Evolutionary conservation across 2,113 vertebrate species (phyloP).

Genomic region (Hydropotes inermis): DNA sequence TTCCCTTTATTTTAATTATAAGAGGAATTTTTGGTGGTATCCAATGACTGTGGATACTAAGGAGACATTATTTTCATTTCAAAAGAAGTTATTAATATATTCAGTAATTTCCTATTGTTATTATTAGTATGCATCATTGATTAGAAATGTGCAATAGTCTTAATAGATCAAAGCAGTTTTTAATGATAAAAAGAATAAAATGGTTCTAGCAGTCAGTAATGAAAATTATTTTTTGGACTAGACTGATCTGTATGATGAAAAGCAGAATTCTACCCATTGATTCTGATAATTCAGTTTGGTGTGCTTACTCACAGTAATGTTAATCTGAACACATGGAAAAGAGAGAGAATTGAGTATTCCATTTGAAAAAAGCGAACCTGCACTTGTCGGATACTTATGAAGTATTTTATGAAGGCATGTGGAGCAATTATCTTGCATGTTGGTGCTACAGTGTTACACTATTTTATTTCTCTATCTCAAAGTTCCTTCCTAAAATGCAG

Average conservation of each 20-base stretch:
- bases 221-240: neutral
- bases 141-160: neutral
- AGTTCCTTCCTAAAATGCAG: constrained; percentile 71
- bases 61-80: neutral
- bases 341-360: neutral
- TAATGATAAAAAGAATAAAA: constrained; percentile 14
- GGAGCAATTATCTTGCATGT: neutral
- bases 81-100: neutral
- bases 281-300: neutral
- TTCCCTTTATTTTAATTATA: constrained; percentile 21
- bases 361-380: neutral
- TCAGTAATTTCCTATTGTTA: neutral
- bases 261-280: neutral
- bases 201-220: neutral
- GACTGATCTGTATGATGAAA: constrained; percentile 1
- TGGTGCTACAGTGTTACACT: constrained; percentile 37
- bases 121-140: neutral
- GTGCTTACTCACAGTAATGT: neutral
- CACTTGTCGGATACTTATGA: neutral
- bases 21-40: neutral
- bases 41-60: neutral
- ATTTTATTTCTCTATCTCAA: constrained; percentile 54
- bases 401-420: neutral
- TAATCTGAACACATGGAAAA: neutral
- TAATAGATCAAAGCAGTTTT: neutral